These are phyloP conservation scores for Pharmacophagus antenor DNA, from an alignment of 2,888 invertebrate species.

Conservation along the genomic window DNA sequence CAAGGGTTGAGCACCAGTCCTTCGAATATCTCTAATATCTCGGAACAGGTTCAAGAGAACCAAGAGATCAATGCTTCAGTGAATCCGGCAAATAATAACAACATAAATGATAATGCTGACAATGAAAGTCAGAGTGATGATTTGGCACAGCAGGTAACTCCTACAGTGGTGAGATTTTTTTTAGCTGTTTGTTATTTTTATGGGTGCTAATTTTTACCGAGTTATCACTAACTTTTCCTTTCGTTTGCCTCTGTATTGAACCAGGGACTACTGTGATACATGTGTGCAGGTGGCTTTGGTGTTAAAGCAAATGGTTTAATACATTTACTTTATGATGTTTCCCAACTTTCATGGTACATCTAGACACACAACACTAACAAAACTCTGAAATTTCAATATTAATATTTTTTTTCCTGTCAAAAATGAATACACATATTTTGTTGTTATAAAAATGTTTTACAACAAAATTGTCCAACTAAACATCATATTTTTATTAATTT, in stretches of 20 bases:
- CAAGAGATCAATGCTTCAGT: slow-evolving; percentile 67
- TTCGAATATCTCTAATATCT: slow-evolving; percentile 60
- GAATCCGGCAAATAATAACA: slow-evolving; percentile 72
- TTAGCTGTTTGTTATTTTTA: background rate
- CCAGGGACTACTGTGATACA: too few species aligned
- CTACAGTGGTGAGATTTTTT: slow-evolving; percentile 22
- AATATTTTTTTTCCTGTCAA: too few species aligned
- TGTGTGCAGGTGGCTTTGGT: too few species aligned
- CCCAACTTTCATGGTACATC: too few species aligned
- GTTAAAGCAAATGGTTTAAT: too few species aligned
- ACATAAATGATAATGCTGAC: slow-evolving; percentile 69
- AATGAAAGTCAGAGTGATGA: slow-evolving; percentile 75
- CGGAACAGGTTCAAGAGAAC: slow-evolving; percentile 54
- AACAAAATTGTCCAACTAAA: too few species aligned
- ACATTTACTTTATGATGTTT: too few species aligned
- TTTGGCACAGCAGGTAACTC: slow-evolving; percentile 65
- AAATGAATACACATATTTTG: too few species aligned
- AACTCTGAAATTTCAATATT: too few species aligned
- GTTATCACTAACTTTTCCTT: background rate
- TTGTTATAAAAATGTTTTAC: too few species aligned
- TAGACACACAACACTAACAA: too few species aligned
- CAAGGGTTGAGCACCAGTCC: slow-evolving; percentile 54
- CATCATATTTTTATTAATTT: too few species aligned
- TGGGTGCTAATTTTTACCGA: background rate
- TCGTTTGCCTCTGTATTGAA: background rate